Evolutionary conservation across 2,113 vertebrate species (phyloP), one percentile per base, ranked within the genome.

Genomic region (Patagioenas fasciata): DNA sequence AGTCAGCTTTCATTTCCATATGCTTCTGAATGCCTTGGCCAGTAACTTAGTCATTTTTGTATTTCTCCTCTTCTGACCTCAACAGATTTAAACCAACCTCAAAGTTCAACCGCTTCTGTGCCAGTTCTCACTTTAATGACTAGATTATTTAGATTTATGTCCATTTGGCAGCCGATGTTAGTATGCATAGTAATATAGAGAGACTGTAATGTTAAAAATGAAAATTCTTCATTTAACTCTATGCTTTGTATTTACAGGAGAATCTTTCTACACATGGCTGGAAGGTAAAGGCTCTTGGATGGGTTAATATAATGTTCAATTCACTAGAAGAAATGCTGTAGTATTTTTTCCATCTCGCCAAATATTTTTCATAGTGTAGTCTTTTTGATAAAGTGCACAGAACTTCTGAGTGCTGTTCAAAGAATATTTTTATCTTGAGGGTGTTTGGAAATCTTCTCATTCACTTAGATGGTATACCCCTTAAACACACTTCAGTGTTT

Each of bases 231-330:
- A 40, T 94, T 95, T 97, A 96, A 96, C 61, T 20, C 4, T 90
- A 5, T 93, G 2, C 66, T 91, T 92, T 94, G 4, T 95, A 11
- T 94, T 94, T 89, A 81, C 98, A 99, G 99, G 99, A 91, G 99
- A 99, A 95, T 98, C 98, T 72, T 99, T 99, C 98, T 99, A 99
- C 98, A 98, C 98, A 1, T 99, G 99, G 99, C 98, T 99, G 31
- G 99, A 99, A 99, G 99, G 99, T 99, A 98, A 98, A 91, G 34
- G 12, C 31, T 51, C 28, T 70, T 85, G 50, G 29, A 56, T 67
- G 31, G 21, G 34, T 67, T 80, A 42, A 80, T 69, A 18, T 4
- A 29, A 48, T 66, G 16, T 67, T 78, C 51, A 51, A 82, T 73
- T 91, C 34, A 38, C 14, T 78, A 48, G 13, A 77, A 92, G 47